Base-by-base conservation (phyloP, 1,140 invertebrate genomes). In the Scaptomyza montana region DNA sequence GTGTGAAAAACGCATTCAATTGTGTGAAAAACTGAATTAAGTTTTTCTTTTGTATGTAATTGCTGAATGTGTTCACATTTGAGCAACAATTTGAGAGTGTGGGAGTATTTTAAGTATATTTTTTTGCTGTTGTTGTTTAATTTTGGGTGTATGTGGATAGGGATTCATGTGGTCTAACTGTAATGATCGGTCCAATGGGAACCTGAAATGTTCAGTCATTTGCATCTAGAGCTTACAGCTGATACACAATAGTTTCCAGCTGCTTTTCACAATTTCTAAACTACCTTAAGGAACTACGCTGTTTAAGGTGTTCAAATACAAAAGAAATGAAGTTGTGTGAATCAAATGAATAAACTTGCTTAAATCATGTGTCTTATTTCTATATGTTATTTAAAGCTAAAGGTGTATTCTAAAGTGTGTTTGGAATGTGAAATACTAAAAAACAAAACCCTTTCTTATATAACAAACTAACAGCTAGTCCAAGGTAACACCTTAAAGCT, bases 1-100 rank as follows among this genome's bases (percentile, higher is more conserved):
- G 84, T 89, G 84, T 80, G 84, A 89, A 89, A 80, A 84, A 80
- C 50, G 33, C 84, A 89, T 74, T 89, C 73, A 89, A 89, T 89
- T 89, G 84, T 89, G 84, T 89, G 84, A 89, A 87, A 84, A 87
- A 62, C 49, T 60, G 63, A 51, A 57, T 65, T 54, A 79, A 74
- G 57, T 60, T 82, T 82, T 86, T 68, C 61, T 80, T 68, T 62
- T 73, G 45, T 66, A 45, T 66, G 77, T 76, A 65, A 72, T 80
- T 86, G 69, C 72, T 68, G 76, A 78, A 71, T 63, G 70, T 76
- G 82, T 87, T 86, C 82, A 86, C 81, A 80, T 85, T 85, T 49
- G 80, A 67, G 54, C 45, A 50, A 47, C 54, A 10, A 16, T 25
- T 49, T 21, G 30, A 6, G 46, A n/a, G 5, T 57, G 72, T 80